Base-by-base conservation (phyloP, 2,113 vertebrate species). In the Sorex fumeus region DNA sequence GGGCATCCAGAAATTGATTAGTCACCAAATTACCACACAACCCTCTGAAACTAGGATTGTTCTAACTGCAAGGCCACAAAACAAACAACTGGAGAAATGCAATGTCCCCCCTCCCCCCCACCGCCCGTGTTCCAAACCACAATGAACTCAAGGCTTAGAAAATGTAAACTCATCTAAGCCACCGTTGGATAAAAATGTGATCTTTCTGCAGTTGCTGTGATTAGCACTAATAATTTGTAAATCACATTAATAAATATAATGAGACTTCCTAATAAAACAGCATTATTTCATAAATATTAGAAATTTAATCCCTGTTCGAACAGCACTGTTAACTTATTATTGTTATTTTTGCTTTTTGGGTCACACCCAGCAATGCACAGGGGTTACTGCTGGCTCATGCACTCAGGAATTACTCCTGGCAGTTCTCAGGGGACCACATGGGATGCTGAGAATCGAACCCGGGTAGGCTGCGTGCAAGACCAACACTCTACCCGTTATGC, bases 301-400 rank as follows among this genome's bases (percentile, higher is more conserved):
- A 6, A 87, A 95, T 74, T 86, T 90, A 91, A 83, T 62, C 43
- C 28, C 34, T 69, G 45, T 34, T 93, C 62, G 66, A 72, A 93
- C 86, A 90, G 80, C 25, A 90, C 45, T 57, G 16, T 79, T 91
- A 88, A 84, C 84, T 34, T 88, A 91, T 84, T 74, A n/a, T n/a
- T n/a, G n/a, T n/a, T n/a, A n/a, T n/a, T n/a, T n/a, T n/a, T n/a
- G n/a, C n/a, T n/a, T n/a, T n/a, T n/a, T n/a, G n/a, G n/a, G n/a
- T n/a, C n/a, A n/a, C n/a, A n/a, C n/a, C n/a, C n/a, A n/a, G n/a
- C n/a, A n/a, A n/a, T n/a, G n/a, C n/a, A n/a, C n/a, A n/a, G n/a
- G n/a, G n/a, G n/a, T n/a, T n/a, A n/a, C n/a, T n/a, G n/a, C n/a
- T n/a, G n/a, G n/a, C n/a, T n/a, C n/a, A n/a, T n/a, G n/a, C n/a